A percentile compares a stretch with the other conserved stretches of the same genome.
These are phyloP conservation scores for Xestoiulus laeticollis DNA, from an alignment of 2,888 invertebrate species.

Conservation along the genomic window DNA sequence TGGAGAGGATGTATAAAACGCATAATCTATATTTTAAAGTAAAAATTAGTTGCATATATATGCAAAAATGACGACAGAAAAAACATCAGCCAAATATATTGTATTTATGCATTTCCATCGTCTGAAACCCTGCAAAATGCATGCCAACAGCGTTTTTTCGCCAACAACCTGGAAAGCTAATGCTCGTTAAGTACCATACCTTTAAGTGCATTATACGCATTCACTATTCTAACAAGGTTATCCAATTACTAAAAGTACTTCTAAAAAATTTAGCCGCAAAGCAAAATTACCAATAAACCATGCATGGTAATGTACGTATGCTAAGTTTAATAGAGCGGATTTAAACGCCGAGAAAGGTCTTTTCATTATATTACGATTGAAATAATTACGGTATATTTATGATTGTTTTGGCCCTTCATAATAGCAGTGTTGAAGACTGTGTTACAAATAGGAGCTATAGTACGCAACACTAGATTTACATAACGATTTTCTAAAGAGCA, in stretches of 20 bases:
- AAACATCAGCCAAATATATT: no score
- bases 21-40: no score
- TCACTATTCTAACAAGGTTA: constrained; percentile 3
- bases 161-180: not conserved
- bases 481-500: no score
- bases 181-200: not conserved
- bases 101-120: no score
- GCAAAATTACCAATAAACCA: not conserved
- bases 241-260: not conserved
- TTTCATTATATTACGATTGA: not conserved
- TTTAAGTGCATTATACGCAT: constrained; percentile 16
- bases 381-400: no score
- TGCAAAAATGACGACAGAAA: no score
- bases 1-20: no score
- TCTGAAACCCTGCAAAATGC: not conserved
- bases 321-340: not conserved
- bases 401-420: no score
- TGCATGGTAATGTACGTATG: not conserved
- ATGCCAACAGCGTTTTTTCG: not conserved
- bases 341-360: not conserved
- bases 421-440: no score
- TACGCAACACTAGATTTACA: no score
- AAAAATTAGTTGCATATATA: no score
- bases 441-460: no score
- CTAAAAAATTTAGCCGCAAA: not conserved